Evolutionary conservation across 2,888 invertebrate genomes (phyloP).

Genomic region (Eristalis arbustorum): DNA sequence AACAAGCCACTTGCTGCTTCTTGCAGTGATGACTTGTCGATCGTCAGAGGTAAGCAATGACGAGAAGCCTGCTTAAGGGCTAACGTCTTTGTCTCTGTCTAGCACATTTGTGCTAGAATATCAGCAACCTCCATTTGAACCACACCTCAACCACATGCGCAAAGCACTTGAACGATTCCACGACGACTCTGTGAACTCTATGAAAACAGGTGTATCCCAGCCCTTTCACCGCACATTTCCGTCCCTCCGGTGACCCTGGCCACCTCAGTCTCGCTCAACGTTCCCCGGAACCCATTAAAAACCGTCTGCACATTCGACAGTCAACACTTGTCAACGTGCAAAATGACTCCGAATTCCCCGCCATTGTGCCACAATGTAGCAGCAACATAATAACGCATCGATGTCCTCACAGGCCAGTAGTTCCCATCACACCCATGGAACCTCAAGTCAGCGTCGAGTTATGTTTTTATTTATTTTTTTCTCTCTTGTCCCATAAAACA

Average conservation of each 20-base stretch:
- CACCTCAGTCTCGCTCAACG: background rate
- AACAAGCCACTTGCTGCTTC: no score
- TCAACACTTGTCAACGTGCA: background rate
- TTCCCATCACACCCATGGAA: conserved; percentile 30
- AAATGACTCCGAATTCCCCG: background rate
- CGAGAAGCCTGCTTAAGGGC: no score
- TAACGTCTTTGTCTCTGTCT: no score
- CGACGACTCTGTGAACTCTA: background rate
- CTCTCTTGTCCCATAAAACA: background rate
- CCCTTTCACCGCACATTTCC: background rate
- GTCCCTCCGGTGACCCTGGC: background rate
- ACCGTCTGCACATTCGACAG: background rate
- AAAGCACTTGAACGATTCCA: no score
- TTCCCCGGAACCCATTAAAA: background rate
- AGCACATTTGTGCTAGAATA: no score
- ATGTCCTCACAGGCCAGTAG: conserved; percentile 3
- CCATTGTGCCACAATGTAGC: background rate
- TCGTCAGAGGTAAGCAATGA: no score
- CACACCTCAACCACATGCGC: no score
- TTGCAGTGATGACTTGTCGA: no score
- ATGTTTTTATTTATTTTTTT: background rate
- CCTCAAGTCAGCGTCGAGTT: background rate
- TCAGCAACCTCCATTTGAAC: no score
- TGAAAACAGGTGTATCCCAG: background rate
- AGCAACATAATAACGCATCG: background rate